Conservation (phyloP, 2,888 invertebrate species). For the Nomada flava region DNA sequence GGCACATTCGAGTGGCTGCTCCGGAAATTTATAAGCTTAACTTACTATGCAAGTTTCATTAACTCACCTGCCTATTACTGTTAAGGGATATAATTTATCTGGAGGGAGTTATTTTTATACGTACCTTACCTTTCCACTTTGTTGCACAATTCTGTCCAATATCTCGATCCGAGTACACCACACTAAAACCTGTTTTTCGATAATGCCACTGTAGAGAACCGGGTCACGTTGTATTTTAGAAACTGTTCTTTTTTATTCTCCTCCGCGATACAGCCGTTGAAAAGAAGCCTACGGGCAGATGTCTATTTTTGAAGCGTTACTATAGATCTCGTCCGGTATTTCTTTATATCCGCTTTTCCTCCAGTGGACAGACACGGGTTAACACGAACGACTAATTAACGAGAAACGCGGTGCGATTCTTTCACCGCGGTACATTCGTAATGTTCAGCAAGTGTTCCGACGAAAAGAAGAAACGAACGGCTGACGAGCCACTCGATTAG, state of each 20-base stretch:
- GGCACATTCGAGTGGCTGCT: too few species aligned
- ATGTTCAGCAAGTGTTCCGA: constrained; percentile 8
- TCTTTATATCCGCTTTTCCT: neutral
- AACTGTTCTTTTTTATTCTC: neutral
- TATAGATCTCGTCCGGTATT: neutral
- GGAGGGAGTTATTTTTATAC: too few species aligned
- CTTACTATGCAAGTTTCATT: too few species aligned
- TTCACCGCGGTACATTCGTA: constrained; percentile 12
- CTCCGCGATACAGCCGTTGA: neutral
- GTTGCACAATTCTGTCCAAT: neutral
- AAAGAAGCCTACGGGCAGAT: too few species aligned
- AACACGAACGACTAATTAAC: constrained; percentile 1
- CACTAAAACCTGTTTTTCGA: neutral
- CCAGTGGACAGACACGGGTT: neutral
- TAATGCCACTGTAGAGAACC: neutral
- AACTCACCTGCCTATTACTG: too few species aligned
- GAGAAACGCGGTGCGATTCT: neutral
- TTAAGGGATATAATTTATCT: too few species aligned
- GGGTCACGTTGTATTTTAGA: constrained; percentile 8
- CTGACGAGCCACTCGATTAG: constrained; percentile 33
- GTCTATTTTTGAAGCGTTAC: neutral
- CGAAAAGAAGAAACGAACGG: constrained; percentile 23
- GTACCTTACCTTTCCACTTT: neutral
- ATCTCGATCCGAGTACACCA: neutral
- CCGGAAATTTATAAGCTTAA: too few species aligned